These are phyloP conservation scores for Spheniscus mendiculus DNA, from an alignment of 2,113 vertebrate species.

Conservation along the genomic window DNA sequence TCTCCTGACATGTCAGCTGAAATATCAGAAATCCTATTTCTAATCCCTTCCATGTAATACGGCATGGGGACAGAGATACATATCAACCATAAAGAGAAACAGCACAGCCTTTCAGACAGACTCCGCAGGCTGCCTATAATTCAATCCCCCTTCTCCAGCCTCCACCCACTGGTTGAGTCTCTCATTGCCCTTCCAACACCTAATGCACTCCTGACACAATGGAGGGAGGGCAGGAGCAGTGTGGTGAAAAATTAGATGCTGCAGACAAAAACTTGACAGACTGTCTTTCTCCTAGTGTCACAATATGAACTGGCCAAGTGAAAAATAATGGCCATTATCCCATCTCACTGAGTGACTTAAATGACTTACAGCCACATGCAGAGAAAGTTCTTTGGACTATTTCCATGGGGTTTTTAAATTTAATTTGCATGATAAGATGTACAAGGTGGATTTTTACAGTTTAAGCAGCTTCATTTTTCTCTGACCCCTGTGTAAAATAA, in stretches of 20 bases:
- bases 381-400: slow-evolving; percentile 38
- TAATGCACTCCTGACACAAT: slow-evolving; percentile 68
- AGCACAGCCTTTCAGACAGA: slow-evolving; percentile 3
- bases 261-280: slow-evolving; percentile 64
- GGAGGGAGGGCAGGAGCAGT: slow-evolving; percentile 27
- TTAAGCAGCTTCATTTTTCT: background rate
- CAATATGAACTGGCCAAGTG: slow-evolving; percentile 74
- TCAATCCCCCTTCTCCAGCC: background rate
- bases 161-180: slow-evolving; percentile 42
- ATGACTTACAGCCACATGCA: slow-evolving; percentile 59
- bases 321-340: slow-evolving; percentile 70
- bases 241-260: slow-evolving; percentile 56
- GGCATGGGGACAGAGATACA: background rate
- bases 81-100: background rate
- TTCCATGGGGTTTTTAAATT: slow-evolving; percentile 2
- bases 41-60: slow-evolving; percentile 40
- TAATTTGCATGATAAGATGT: slow-evolving; percentile 7
- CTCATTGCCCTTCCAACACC: slow-evolving; percentile 63
- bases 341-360: slow-evolving; percentile 49
- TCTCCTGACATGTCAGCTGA: slow-evolving; percentile 39
- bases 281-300: slow-evolving; percentile 45
- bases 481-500: background rate
- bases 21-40: slow-evolving; percentile 51
- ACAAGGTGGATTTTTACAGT: background rate
- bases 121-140: background rate